These are phyloP conservation scores for Hylaeus volcanicus DNA, from an alignment of 1,140 invertebrate genomes.

Conservation along the genomic window DNA sequence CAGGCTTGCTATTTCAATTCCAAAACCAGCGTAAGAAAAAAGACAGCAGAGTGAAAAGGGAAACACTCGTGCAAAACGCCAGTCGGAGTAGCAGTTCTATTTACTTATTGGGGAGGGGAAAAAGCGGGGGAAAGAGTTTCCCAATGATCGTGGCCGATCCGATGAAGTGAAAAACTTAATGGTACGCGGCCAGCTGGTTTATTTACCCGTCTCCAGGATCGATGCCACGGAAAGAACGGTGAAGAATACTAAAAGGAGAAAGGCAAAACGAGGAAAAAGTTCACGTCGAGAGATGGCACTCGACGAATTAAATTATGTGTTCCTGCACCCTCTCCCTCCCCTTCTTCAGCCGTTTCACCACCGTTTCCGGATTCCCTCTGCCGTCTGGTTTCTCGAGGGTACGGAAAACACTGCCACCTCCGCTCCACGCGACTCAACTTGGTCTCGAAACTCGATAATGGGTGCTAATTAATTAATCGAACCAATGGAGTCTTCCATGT, in stretches of 20 bases:
- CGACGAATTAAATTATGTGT: constrained; percentile 29
- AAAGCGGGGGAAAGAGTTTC: constrained; percentile 19
- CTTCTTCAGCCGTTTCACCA: no score
- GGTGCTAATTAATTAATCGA: constrained; percentile 53
- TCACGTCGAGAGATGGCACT: constrained; percentile 11
- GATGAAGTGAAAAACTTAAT: constrained; percentile 36
- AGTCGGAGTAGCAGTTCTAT: background rate
- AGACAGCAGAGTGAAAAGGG: no score
- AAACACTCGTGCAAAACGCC: no score
- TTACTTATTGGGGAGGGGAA: background rate
- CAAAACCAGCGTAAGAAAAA: no score
- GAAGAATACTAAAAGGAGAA: constrained; percentile 15
- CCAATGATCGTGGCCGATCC: constrained; percentile 5
- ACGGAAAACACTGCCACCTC: constrained; percentile 21
- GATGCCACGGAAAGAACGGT: constrained; percentile 1
- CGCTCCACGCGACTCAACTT: constrained; percentile 11
- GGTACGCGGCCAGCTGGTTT: constrained; percentile 34
- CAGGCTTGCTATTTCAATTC: no score
- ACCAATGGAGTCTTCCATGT: constrained; percentile 32
- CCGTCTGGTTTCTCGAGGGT: constrained; percentile 18
- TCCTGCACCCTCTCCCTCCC: background rate
- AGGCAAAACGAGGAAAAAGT: constrained; percentile 1
- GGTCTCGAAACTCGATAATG: constrained; percentile 47
- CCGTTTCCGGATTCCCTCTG: constrained; percentile 3
- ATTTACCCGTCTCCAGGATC: constrained; percentile 33